Percentiles rank a stretch among this genome's conserved stretches.
Conservation (phyloP, 2,888 invertebrate species). For the Capitulum mitella region DNA sequence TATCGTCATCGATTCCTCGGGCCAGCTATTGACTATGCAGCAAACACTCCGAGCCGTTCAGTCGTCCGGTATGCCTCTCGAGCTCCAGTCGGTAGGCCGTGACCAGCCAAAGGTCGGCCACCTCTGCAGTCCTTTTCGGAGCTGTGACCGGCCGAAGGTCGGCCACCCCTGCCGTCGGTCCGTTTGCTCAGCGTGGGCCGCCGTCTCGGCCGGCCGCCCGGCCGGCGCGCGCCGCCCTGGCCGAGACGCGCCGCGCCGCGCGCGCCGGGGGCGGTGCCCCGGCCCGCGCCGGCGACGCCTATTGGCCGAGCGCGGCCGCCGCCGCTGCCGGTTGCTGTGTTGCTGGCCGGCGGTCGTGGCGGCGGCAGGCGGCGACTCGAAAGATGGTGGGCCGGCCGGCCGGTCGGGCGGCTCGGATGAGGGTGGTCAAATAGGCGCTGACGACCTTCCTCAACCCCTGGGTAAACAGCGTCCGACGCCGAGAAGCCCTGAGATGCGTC, state of each 20-base stretch:
- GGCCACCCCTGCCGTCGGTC: too few species aligned
- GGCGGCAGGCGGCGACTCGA: background rate
- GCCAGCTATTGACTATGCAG: too few species aligned
- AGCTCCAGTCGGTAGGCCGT: too few species aligned
- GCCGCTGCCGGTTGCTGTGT: background rate
- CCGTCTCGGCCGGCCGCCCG: background rate
- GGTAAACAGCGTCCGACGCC: too few species aligned
- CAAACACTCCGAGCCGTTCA: too few species aligned
- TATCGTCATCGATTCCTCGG: too few species aligned
- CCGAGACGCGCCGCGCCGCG: too few species aligned
- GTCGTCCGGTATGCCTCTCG: too few species aligned
- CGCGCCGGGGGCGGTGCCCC: background rate
- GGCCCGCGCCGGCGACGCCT: background rate
- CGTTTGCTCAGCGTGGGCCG: too few species aligned
- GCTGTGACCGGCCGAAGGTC: too few species aligned
- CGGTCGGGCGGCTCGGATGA: background rate
- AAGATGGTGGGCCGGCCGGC: background rate
- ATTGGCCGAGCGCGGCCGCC: constrained; percentile 4
- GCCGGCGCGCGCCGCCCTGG: background rate
- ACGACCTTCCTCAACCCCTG: background rate
- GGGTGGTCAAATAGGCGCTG: background rate
- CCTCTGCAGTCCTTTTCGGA: background rate
- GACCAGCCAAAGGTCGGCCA: too few species aligned
- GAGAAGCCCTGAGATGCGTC: too few species aligned
- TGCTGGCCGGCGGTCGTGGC: background rate